Evolutionary conservation across 2,113 vertebrate species (phyloP), one percentile per base, ranked within the genome.

Genomic region (Tursiops truncatus): DNA sequence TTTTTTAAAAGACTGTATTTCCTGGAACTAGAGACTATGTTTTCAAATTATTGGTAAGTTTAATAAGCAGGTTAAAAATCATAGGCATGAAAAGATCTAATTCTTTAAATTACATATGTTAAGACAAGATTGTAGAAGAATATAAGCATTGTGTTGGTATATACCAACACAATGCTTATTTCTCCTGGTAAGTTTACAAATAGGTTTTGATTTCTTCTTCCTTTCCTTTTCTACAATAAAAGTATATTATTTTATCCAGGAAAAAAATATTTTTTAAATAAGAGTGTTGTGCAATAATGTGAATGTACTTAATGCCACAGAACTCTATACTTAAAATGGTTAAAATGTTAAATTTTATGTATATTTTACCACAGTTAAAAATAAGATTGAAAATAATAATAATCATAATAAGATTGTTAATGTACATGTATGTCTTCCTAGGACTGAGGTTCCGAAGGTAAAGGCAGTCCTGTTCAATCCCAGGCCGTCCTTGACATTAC

Each of bases 21-120:
- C 98, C 88, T 96, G 58, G 47, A 47, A 47, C 97, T 97, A 98
- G 97, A 98, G 98, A 98, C 98, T 98, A 93, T 91, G 1, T 89
- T 81, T 82, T 47, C 14, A 82, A 58, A 76, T 13, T 71, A 20
- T 36, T 81, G 31, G 41, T 13, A 68, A 87, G 77, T 58, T 70
- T 36, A 44, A 87, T 73, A 82, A 17, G 8, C 9, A 70, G n/a
- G 5, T 70, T 94, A 53, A 74, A 67, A 67, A 33, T 56, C 12
- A 65, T 13, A 68, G 7, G 2, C 17, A 74, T 44, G 44, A 81
- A 93, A 91, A 67, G 8, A 26, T 56, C 20, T 70, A 71, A 36
- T 74, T 74, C 93, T 95, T 92, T 79, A 90, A 97, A 73, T 31
- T 60, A 23, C 3, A 6, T 79, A 21, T 2, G 25, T 26, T 60